phyloP scores from a whole-genome alignment of 2,888 invertebrate genomes.

The Plebejus anna region DNA sequence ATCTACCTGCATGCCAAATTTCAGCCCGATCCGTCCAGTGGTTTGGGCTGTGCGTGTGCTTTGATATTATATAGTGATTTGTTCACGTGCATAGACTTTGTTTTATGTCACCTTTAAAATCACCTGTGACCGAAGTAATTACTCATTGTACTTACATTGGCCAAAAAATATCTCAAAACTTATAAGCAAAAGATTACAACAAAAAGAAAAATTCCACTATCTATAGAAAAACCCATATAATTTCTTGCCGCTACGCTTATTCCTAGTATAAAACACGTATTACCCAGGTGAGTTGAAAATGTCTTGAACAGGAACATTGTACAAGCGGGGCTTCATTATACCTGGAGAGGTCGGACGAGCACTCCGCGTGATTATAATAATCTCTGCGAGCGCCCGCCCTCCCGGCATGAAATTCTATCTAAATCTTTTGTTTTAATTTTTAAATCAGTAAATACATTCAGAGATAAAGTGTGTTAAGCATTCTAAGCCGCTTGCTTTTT shows the following conservation, averaged over 20 bases:
- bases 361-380: constrained; percentile 32
- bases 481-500: neutral
- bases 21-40: no score
- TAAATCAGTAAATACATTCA: neutral
- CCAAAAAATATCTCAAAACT: no score
- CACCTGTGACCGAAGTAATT: no score
- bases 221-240: neutral
- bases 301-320: constrained; percentile 29
- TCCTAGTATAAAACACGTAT: constrained; percentile 28
- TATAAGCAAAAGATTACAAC: neutral
- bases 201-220: neutral
- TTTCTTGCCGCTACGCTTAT: neutral
- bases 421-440: constrained; percentile 28
- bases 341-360: constrained; percentile 30
- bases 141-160: no score
- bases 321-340: constrained; percentile 31
- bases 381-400: constrained; percentile 28
- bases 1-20: no score
- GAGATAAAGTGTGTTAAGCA: neutral
- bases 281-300: constrained; percentile 28
- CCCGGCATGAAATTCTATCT: constrained; percentile 27
- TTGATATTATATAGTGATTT: no score
- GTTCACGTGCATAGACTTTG: no score
- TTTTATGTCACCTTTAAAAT: no score
- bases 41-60: no score